These are phyloP conservation scores for Lymantria dispar DNA, from an alignment of 2,888 invertebrate genomes.

Conservation along the genomic window DNA sequence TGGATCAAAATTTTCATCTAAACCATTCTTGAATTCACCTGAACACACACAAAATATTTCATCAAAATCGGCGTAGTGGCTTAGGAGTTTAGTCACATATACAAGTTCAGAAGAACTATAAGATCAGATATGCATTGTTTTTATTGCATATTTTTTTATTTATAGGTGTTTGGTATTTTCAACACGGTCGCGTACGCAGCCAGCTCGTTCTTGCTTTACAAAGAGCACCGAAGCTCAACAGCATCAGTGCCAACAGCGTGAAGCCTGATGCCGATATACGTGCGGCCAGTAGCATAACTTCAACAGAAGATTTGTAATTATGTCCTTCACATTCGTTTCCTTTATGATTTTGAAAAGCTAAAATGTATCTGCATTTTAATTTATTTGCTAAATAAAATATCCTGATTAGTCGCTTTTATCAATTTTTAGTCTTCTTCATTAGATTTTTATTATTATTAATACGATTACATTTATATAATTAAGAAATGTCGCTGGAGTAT, in stretches of 20 bases:
- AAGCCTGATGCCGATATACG: conserved; percentile 18
- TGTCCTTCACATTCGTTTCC: conserved; percentile 39
- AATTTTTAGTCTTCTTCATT: too few species aligned
- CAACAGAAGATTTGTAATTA: conserved; percentile 24
- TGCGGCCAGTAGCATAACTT: conserved; percentile 26
- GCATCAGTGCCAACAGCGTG: conserved; percentile 38
- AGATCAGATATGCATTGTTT: neutral
- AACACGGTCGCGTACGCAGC: conserved; percentile 90
- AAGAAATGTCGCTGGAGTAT: too few species aligned
- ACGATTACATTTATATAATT: too few species aligned
- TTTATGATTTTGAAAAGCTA: conserved; percentile 29
- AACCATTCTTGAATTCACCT: too few species aligned
- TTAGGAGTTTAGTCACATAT: too few species aligned
- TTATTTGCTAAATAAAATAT: neutral
- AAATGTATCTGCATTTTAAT: neutral
- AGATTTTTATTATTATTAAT: too few species aligned
- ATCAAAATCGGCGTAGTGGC: too few species aligned
- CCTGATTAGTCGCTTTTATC: neutral
- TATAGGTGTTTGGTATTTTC: conserved; percentile 90
- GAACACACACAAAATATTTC: too few species aligned
- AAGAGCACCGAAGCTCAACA: conserved; percentile 84
- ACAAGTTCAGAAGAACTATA: neutral
- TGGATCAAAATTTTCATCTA: too few species aligned
- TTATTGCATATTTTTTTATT: conserved; percentile 30
- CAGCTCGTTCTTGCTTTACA: conserved; percentile 88